phyloP scores from a whole-genome alignment of 1,140 invertebrate genomes.

The Bombus turneri region DNA sequence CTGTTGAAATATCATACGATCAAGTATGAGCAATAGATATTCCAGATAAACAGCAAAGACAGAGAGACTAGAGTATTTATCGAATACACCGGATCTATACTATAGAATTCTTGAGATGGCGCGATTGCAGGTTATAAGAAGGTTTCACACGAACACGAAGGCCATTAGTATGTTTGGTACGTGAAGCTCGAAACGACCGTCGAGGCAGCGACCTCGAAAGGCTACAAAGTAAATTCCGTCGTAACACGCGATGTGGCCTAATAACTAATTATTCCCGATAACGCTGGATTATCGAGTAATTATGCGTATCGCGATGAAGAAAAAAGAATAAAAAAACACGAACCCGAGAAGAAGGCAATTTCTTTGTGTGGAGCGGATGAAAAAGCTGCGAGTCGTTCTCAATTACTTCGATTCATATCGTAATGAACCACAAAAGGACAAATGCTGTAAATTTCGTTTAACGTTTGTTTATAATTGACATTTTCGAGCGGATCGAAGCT shows the following conservation, averaged over 20 bases:
- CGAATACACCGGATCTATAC: too few relatives aligned
- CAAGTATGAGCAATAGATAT: background rate
- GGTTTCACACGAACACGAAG: background rate
- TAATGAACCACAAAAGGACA: background rate
- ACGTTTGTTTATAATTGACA: background rate
- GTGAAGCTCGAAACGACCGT: background rate
- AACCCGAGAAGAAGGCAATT: constrained; percentile 4
- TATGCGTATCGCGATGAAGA: constrained; percentile 36
- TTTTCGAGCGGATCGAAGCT: background rate
- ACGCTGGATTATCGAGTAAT: constrained; percentile 60
- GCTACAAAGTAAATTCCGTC: constrained; percentile 9
- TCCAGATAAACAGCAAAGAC: background rate
- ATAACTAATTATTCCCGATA: constrained; percentile 62
- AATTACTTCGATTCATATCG: constrained; percentile 57
- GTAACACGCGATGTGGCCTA: constrained; percentile 55
- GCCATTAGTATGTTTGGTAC: background rate
- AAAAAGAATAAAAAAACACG: background rate
- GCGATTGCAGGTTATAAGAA: background rate
- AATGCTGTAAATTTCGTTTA: constrained; percentile 3
- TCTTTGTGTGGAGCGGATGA: constrained; percentile 39
- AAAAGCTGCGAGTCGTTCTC: constrained; percentile 39
- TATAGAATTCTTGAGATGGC: background rate
- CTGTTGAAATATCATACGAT: background rate
- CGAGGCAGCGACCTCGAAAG: background rate
- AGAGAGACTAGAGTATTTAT: background rate